Percentiles rank a stretch among this genome's conserved stretches.
phyloP scores from a whole-genome alignment of 1,140 invertebrate species.

The Stratiolaelaps scimitus region DNA sequence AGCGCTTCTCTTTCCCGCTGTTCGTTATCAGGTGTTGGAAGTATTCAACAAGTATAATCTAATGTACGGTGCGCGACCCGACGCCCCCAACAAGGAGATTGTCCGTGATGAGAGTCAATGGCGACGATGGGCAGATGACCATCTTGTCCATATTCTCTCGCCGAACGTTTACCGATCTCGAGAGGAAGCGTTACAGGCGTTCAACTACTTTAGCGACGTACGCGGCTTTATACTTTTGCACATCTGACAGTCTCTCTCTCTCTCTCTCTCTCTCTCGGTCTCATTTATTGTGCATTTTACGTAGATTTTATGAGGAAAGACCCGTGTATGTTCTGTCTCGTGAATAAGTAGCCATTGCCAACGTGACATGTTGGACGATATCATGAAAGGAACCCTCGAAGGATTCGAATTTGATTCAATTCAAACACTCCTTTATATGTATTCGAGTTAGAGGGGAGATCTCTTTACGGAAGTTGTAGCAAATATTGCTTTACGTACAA shows the following conservation, averaged over 20 bases:
- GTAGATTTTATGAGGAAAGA: too few relatives aligned
- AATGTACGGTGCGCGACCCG: conserved; percentile 55
- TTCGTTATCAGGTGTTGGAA: conserved; percentile 43
- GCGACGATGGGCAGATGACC: conserved; percentile 81
- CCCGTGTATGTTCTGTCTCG: too few relatives aligned
- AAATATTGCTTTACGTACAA: too few relatives aligned
- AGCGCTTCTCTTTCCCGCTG: too few relatives aligned
- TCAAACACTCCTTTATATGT: too few relatives aligned
- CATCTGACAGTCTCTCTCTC: not conserved
- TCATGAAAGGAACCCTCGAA: too few relatives aligned
- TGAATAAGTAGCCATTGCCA: too few relatives aligned
- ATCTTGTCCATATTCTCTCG: conserved; percentile 70
- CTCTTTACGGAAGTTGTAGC: too few relatives aligned
- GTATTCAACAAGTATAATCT: conserved; percentile 90
- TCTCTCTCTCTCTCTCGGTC: too few relatives aligned
- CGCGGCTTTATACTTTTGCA: conserved; percentile 31
- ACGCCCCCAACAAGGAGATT: conserved; percentile 34
- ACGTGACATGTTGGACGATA: too few relatives aligned
- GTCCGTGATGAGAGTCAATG: conserved; percentile 77
- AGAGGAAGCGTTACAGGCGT: conserved; percentile 70
- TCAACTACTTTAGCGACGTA: conserved; percentile 74
- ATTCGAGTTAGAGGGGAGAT: too few relatives aligned
- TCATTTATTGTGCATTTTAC: not conserved
- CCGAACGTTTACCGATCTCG: conserved; percentile 88
- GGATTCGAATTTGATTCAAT: too few relatives aligned